These are phyloP conservation scores for Eueides isabella DNA, from an alignment of 1,140 invertebrate genomes.

Conservation along the genomic window DNA sequence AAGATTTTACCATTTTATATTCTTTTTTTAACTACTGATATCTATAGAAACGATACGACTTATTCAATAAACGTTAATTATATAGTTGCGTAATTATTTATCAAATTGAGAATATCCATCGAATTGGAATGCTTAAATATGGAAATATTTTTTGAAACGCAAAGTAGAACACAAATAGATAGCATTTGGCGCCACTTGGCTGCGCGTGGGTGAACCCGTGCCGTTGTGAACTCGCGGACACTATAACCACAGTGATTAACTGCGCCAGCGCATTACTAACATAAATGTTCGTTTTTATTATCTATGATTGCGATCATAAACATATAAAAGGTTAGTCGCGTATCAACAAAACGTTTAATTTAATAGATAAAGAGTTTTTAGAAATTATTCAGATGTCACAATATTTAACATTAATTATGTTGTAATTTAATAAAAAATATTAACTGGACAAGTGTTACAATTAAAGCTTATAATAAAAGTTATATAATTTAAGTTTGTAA, in stretches of 20 bases:
- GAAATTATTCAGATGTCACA: neutral
- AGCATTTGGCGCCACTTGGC: conserved; percentile 47
- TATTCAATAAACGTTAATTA: neutral
- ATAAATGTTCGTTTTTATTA: conserved; percentile 22
- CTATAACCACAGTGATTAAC: conserved; percentile 25
- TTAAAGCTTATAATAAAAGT: too few relatives aligned
- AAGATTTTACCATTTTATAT: neutral
- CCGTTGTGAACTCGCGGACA: conserved; percentile 26
- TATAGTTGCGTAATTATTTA: neutral
- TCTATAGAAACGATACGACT: neutral
- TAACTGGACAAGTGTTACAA: too few relatives aligned
- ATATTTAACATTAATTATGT: neutral
- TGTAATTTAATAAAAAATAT: neutral
- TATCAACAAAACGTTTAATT: conserved; percentile 10
- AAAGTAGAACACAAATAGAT: conserved; percentile 24
- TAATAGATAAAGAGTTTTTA: neutral
- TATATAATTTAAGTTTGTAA: too few relatives aligned
- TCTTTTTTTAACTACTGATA: neutral
- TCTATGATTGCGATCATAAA: conserved; percentile 17
- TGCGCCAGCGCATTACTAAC: conserved; percentile 19
- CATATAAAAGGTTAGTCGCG: conserved; percentile 6
- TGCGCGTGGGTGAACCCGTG: conserved; percentile 62
- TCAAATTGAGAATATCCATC: neutral
- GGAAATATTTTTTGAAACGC: conserved; percentile 9
- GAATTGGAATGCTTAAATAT: conserved; percentile 22